Conservation (phyloP, 2,113 vertebrate species). For the Cranoglanis bouderius region DNA sequence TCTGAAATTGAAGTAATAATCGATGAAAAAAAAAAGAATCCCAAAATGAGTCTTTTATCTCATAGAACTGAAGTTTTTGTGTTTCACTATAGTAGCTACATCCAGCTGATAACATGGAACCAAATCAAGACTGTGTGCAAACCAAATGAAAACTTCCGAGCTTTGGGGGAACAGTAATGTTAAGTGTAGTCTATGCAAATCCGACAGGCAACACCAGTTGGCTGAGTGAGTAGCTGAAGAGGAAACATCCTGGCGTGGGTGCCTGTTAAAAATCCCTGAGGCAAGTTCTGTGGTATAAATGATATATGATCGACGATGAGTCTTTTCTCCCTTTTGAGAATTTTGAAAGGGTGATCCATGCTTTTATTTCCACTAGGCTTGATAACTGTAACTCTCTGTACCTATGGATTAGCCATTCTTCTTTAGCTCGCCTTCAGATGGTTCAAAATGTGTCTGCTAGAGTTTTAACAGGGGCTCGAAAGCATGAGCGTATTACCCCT, state of each 20-base stretch:
- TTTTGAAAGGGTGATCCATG: too few species aligned
- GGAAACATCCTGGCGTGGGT: background rate
- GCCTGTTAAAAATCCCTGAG: background rate
- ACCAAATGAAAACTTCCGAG: background rate
- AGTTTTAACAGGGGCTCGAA: too few species aligned
- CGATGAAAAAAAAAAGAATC: background rate
- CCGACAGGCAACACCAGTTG: background rate
- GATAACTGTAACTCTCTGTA: too few species aligned
- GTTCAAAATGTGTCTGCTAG: too few species aligned
- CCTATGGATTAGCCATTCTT: too few species aligned
- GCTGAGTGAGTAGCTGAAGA: background rate
- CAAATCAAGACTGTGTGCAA: background rate
- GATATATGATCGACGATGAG: background rate
- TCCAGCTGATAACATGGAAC: background rate
- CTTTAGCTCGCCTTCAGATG: too few species aligned
- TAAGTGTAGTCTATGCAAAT: slow-evolving; percentile 1
- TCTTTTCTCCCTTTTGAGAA: too few species aligned
- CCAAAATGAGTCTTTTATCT: background rate
- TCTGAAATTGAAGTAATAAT: background rate
- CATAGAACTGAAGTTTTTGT: background rate
- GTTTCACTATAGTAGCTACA: background rate
- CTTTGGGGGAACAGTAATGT: background rate
- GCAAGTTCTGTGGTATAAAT: background rate
- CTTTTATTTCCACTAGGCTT: too few species aligned
- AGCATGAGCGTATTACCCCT: too few species aligned